Conservation (phyloP, 2,113 vertebrate genomes). For the Oriolus oriolus region DNA sequence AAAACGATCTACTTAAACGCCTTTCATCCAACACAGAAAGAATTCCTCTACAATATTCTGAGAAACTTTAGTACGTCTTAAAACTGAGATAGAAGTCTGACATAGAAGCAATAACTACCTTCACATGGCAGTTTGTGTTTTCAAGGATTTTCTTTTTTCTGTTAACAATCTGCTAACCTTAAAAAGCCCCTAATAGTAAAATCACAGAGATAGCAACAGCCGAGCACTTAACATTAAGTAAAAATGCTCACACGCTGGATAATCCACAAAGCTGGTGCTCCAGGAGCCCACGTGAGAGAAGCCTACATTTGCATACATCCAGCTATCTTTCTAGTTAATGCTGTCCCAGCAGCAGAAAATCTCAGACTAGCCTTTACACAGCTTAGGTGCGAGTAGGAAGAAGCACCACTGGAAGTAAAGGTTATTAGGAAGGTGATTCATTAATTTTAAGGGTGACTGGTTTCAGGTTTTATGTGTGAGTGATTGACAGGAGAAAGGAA, state of each 20-base stretch:
- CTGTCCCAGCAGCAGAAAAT: rapidly evolving
- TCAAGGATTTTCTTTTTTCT: not conserved
- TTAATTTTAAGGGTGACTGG: not conserved
- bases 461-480: not conserved
- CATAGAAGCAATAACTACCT: not conserved
- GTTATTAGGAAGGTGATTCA: not conserved
- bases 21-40: not conserved
- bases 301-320: rapidly evolving
- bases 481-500: not conserved
- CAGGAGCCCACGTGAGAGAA: rapidly evolving
- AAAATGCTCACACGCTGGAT: not conserved
- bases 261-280: not conserved
- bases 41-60: not conserved
- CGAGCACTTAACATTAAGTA: not conserved
- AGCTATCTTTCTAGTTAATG: rapidly evolving
- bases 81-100: not conserved
- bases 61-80: not conserved
- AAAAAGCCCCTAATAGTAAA: not conserved
- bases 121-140: not conserved
- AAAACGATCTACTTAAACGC: not conserved
- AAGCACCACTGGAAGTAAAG: not conserved
- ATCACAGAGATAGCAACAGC: not conserved
- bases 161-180: not conserved
- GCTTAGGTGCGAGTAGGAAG: not conserved
- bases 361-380: not conserved